phyloP scores from a whole-genome alignment of 2,113 vertebrate species.

The Podilymbus podiceps region DNA sequence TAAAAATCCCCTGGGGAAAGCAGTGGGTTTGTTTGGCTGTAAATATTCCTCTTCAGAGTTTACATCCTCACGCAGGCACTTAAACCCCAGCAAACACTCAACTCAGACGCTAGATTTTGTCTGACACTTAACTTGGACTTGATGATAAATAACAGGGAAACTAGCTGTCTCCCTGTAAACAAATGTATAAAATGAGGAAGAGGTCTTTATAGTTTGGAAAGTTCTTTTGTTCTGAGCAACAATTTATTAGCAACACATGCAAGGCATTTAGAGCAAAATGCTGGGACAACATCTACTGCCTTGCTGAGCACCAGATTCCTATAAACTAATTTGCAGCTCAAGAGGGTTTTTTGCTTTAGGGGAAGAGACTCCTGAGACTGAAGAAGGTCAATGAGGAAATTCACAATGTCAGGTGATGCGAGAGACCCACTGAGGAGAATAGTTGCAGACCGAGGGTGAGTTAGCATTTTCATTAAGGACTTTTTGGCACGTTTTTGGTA shows the following conservation, averaged over 20 bases:
- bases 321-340: background rate
- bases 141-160: background rate
- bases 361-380: background rate
- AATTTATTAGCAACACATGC: background rate
- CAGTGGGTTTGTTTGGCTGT: background rate
- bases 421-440: background rate
- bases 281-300: background rate
- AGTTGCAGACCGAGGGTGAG: background rate
- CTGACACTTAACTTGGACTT: background rate
- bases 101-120: background rate
- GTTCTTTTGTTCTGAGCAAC: background rate
- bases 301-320: background rate
- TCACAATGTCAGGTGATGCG: background rate
- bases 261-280: background rate
- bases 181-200: background rate
- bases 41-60: background rate
- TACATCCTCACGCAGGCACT: background rate
- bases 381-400: background rate
- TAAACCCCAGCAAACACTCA: background rate
- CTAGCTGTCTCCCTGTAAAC: background rate
- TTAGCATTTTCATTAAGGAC: background rate
- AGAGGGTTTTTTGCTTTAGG: background rate
- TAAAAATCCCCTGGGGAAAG: background rate
- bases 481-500: background rate
- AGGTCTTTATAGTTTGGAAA: background rate